These are phyloP conservation scores for Kryptolebias ocellatus DNA, from an alignment of 2,797 vertebrate species.

Conservation along the genomic window DNA sequence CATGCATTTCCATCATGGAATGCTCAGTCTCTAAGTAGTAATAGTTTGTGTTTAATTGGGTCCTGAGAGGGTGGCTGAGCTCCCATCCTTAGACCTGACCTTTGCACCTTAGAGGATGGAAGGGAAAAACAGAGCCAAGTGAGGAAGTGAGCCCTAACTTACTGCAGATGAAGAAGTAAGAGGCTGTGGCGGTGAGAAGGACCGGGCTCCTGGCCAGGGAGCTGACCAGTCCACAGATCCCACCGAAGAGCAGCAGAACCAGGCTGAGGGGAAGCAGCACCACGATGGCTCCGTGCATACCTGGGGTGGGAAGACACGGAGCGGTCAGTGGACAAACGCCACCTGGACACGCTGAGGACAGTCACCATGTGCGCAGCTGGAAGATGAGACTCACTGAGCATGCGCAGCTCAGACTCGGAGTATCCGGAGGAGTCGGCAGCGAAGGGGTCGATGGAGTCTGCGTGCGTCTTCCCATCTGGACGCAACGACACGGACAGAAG, in stretches of 20 bases:
- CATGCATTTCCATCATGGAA: too few relatives aligned
- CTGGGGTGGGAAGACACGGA: slow-evolving; percentile 55
- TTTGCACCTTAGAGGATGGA: neutral
- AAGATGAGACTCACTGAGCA: slow-evolving; percentile 78
- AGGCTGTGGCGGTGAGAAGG: slow-evolving; percentile 76
- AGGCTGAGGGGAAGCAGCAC: slow-evolving; percentile 83
- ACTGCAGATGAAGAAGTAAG: slow-evolving; percentile 84
- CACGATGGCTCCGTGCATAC: slow-evolving; percentile 79
- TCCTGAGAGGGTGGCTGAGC: too few relatives aligned
- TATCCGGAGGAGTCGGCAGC: slow-evolving; percentile 58
- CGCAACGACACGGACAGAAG: neutral
- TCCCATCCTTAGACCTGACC: neutral
- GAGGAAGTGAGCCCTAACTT: slow-evolving; percentile 60
- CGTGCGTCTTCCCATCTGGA: slow-evolving; percentile 64
- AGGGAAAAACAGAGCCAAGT: too few relatives aligned
- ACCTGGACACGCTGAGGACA: slow-evolving; percentile 7
- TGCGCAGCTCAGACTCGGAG: slow-evolving; percentile 66
- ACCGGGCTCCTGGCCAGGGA: slow-evolving; percentile 75
- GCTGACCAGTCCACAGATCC: slow-evolving; percentile 83
- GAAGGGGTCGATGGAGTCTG: slow-evolving; percentile 58
- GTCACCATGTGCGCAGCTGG: slow-evolving; percentile 1
- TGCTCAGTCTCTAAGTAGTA: too few relatives aligned
- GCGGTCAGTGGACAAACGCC: slow-evolving; percentile 4
- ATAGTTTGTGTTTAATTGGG: too few relatives aligned
- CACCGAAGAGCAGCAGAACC: slow-evolving; percentile 80